These are phyloP conservation scores for Neosilurus mollespiculum DNA, from an alignment of 2,797 vertebrate genomes.

Conservation along the genomic window DNA sequence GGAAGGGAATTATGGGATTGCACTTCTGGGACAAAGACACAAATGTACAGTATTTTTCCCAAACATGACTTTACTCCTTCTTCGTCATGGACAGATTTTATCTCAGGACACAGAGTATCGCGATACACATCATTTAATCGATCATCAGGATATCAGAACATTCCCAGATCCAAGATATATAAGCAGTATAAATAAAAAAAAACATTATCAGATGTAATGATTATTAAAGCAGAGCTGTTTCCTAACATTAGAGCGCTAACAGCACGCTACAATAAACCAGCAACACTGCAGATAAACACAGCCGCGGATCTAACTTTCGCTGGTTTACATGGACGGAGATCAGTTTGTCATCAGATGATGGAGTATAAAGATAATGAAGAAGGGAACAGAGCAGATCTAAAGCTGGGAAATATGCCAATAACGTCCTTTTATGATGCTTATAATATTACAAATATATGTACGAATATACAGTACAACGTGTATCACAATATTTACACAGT, in stretches of 20 bases:
- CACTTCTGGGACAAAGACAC: too few relatives aligned
- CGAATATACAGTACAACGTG: neutral
- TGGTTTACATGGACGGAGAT: neutral
- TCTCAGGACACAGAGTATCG: neutral
- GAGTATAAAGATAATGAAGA: neutral
- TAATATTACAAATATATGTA: neutral
- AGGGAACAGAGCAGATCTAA: neutral
- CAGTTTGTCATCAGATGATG: neutral
- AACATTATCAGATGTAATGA: neutral
- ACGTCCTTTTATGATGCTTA: neutral
- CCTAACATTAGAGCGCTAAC: neutral
- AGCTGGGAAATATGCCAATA: neutral
- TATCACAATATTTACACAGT: neutral
- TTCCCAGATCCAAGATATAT: neutral
- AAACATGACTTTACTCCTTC: too few relatives aligned
- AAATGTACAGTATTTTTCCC: neutral
- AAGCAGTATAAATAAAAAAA: neutral
- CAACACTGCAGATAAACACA: neutral
- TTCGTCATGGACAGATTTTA: neutral
- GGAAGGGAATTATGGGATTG: neutral
- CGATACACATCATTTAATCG: neutral
- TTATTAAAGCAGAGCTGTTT: neutral
- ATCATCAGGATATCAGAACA: neutral
- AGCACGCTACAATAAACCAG: neutral
- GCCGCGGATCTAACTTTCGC: neutral